Evolutionary conservation across 1,140 invertebrate genomes (phyloP).

Genomic region (Drosophila lacertosa): DNA sequence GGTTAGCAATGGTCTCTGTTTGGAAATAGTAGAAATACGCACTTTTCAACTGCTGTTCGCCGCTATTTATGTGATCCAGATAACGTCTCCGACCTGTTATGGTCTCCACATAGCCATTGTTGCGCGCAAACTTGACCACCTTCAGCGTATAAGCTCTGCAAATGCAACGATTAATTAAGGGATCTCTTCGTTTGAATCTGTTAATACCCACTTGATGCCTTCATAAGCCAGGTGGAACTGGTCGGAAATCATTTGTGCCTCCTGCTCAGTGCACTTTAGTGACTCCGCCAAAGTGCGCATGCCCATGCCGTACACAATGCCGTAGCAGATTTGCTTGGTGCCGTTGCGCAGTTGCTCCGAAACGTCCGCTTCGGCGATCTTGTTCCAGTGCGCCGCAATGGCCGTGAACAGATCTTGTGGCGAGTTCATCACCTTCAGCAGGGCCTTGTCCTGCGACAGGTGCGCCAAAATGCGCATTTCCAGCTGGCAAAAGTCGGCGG

Average conservation of each 20-base stretch:
- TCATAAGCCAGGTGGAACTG: constrained; percentile 94
- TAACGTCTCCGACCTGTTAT: constrained; percentile 91
- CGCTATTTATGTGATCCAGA: constrained; percentile 90
- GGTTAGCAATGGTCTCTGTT: neutral
- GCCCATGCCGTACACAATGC: constrained; percentile 99
- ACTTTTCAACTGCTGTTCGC: constrained; percentile 86
- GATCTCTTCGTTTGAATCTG: neutral
- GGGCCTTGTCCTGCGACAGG: constrained; percentile 90
- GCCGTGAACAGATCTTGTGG: constrained; percentile 93
- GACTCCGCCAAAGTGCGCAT: constrained; percentile 92
- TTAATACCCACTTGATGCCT: constrained; percentile 84
- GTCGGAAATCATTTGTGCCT: constrained; percentile 92
- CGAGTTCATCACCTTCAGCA: constrained; percentile 89
- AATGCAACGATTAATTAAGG: neutral
- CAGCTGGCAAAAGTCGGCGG: constrained; percentile 98
- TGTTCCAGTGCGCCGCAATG: constrained; percentile 94
- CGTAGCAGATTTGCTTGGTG: constrained; percentile 98
- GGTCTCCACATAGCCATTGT: constrained; percentile 93
- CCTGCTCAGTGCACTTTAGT: constrained; percentile 91
- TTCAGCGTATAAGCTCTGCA: constrained; percentile 87
- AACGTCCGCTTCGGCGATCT: constrained; percentile 87
- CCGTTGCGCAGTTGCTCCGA: constrained; percentile 90
- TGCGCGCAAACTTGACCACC: constrained; percentile 88
- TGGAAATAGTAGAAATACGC: neutral
- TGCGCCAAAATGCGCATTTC: constrained; percentile 97